Evolutionary conservation across 2,888 invertebrate genomes (phyloP).

Genomic region (Nineta flava): DNA sequence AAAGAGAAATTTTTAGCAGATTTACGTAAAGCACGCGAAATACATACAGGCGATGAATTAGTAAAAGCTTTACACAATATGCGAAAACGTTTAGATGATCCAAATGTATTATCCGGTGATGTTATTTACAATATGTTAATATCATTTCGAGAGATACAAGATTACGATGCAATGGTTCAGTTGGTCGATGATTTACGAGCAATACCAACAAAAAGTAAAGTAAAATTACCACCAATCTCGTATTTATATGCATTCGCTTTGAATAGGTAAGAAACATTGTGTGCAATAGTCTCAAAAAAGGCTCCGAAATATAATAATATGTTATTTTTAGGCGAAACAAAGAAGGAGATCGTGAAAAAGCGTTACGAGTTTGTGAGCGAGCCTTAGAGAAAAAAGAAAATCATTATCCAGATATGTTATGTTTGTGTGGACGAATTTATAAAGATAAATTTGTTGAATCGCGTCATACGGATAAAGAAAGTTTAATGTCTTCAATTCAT

Average conservation of each 20-base stretch:
- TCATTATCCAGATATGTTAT: conserved; percentile 92
- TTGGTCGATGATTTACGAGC: conserved; percentile 86
- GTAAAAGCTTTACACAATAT: conserved; percentile 72
- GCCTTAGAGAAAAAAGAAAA: conserved; percentile 88
- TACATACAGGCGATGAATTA: conserved; percentile 66
- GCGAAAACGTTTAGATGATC: conserved; percentile 87
- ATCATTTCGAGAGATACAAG: conserved; percentile 82
- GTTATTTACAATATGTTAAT: conserved; percentile 89
- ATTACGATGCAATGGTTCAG: conserved; percentile 95
- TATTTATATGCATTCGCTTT: conserved; percentile 94
- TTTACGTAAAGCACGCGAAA: conserved; percentile 80
- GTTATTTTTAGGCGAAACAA: conserved; percentile 63
- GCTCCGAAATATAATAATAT: neutral
- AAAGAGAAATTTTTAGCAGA: conserved; percentile 95
- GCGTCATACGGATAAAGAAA: conserved; percentile 72
- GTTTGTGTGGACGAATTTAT: conserved; percentile 94
- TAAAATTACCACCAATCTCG: conserved; percentile 79
- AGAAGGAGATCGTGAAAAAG: conserved; percentile 87
- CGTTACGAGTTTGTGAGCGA: conserved; percentile 77
- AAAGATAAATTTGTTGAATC: conserved; percentile 96
- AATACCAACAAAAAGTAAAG: conserved; percentile 75
- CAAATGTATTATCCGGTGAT: conserved; percentile 89
- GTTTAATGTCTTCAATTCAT: conserved; percentile 81
- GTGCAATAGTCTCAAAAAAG: neutral
- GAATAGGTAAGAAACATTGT: conserved; percentile 44